Base-by-base conservation (phyloP, 2,888 invertebrate species). In the Harpalus rufipes region DNA sequence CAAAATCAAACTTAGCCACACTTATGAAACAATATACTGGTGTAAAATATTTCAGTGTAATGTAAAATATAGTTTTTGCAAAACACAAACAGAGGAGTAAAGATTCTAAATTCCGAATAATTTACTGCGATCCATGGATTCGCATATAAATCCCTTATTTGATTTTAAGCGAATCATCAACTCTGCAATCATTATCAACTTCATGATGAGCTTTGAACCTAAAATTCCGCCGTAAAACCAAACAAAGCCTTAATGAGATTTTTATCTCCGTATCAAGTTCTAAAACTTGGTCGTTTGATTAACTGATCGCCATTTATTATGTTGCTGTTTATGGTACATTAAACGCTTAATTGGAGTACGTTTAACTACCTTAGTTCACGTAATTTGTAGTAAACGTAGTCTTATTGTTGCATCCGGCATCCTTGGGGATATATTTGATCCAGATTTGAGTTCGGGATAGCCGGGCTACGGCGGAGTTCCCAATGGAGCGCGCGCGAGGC, bases 301-400 rank as follows among this genome's bases (percentile, higher is more conserved):
- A 81, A 44, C 63, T 56, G 56, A 44, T 81, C 25, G 68, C 65
- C 51, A 81, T 81, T 81, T 81, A 65, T 68, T 81, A 81, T 68
- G 65, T 51, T 44, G 8, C 68, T 81, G 81, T 81, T 81, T 68
- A 81, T 81, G 56, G 81, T n/a, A 81, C 81, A 81, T 81, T 81
- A 81, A 81, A 65, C 68, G 68, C 44, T 65, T 81, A 81, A 81
- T 81, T 81, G 68, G 51, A n/a, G 7, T 51, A 51, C 68, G 65
- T 63, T 81, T 81, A 81, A 81, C 68, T 51, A 68, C 68, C 65
- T 21, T 72, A 80, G 79, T 80, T 80, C 14, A 44, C 63, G 81
- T 56, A 81, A 81, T 81, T 81, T 81, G 81, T 68, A 81, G 44
- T 63, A 56, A 65, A 65, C 81, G 81, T 68, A 65, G 18, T 25